Base-by-base conservation (phyloP, 2,113 vertebrate genomes). In the Galemys pyrenaicus region DNA sequence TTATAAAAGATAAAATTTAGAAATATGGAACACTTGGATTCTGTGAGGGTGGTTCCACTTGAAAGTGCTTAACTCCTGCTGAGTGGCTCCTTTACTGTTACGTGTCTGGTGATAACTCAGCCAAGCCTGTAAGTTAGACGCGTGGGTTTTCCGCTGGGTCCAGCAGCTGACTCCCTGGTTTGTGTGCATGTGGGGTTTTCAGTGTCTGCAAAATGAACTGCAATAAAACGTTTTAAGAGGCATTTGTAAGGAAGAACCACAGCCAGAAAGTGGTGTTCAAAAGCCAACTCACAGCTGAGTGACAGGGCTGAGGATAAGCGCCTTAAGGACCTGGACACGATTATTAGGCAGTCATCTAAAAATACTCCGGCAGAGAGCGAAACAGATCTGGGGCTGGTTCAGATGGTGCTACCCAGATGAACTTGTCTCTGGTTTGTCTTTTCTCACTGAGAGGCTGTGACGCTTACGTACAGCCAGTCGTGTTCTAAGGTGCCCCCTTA, bases 111-210 rank as follows among this genome's bases (percentile, higher is more conserved):
- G 89, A 54, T 96, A 96, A 95, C 92, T 97, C 35, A 89, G 70
- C 35, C 75, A 74, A 87, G 96, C 82, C 82, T 96, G 75, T 92
- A 88, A 91, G 93, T 96, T 96, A 97, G 93, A 96, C 97, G 92
- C 91, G 93, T 95, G 77, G 49, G 79, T 0, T 90, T 64, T n/a
- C 62, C 32, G 39, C 46, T 88, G 62, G 95, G 60, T 22, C 96
- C 95, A 91, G 56, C 94, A 92, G 92, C 91, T 94, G 97, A 78
- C 64, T 95, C 86, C 64, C 49, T 97, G 94, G 74, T 96, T 97
- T 87, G 87, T 22, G 9, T 97, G 94, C 93, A 87, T 97, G 80
- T 84, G 90, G 84, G 88, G 90, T 90, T 92, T 77, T 44, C 35
- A 44, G 82, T 89, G 22, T 96, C 96, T 95, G 35, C 91, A 39